Base-by-base conservation (phyloP, 2,888 invertebrate species). In the Apoderus coryli region DNA sequence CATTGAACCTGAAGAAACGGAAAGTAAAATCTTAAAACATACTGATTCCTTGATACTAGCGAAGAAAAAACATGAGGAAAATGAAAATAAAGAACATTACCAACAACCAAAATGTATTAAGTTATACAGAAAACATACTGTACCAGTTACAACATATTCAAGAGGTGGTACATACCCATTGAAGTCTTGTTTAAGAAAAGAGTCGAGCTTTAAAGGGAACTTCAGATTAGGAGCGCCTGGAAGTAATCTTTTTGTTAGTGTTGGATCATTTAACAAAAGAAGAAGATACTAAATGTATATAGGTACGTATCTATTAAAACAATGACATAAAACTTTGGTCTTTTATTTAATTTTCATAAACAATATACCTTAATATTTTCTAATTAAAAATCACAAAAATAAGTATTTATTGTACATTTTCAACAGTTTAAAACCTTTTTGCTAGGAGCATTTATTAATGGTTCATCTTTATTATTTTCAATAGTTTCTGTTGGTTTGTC, bases 41-140 rank as follows among this genome's bases (percentile, higher is more conserved):
- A 53, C 49, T 9, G 52, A 53, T 41, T 54, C 54, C 10, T 44
- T 51, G 24, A 48, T 51, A 29, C 40, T 53, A 10, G 41, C 38
- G 22, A 46, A 41, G 14, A 51, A 46, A 31, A 53, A 49, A 27
- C 48, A 52, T 35, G 42, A 38, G 6, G 38, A 44, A 11, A 38
- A 39, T 3, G 42, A 43, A 15, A 39, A 44, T 4, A 49, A 44
- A 35, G 38, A 43, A 11, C 40, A 40, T 27, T 44, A 43, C 24
- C 49, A 50, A 16, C 53, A 54, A 36, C 53, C 53, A 1, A 48
- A 47, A 35, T 51, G 45, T 27, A 46, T 53, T 26, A 42, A 45
- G 26, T 29, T 52, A 14, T 48, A 43, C 26, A 46, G 44, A 25
- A 48, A 49, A 31, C 22, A 43, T 4, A 35, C 32, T 16, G 23